Evolutionary conservation across 1,140 invertebrate genomes (phyloP).

Genomic region (Drosophila mauritiana): DNA sequence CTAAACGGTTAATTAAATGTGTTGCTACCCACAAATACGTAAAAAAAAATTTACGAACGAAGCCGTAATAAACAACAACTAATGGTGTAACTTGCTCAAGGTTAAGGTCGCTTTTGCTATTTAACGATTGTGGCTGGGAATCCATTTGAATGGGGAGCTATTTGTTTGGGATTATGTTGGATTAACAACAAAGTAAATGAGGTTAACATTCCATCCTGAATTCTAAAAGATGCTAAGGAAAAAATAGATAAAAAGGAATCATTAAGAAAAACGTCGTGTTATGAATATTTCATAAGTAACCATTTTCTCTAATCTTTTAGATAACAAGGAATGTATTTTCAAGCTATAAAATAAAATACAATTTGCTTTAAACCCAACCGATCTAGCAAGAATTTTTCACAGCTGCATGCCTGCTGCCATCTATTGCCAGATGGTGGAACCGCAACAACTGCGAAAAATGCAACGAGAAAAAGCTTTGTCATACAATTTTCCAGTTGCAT

Average conservation of each 20-base stretch:
- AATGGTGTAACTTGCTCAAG: constrained; percentile 46
- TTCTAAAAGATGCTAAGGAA: no score
- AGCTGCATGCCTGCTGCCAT: neutral
- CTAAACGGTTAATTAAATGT: constrained; percentile 56
- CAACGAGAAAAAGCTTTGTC: constrained; percentile 16
- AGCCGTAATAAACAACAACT: constrained; percentile 46
- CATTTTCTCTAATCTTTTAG: no score
- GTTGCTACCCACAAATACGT: constrained; percentile 30
- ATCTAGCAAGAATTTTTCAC: no score
- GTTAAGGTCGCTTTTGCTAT: constrained; percentile 44
- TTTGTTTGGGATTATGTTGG: constrained; percentile 20
- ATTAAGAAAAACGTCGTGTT: no score
- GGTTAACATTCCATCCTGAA: neutral
- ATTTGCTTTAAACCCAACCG: no score
- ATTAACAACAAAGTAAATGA: neutral
- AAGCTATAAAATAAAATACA: no score
- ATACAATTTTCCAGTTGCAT: constrained; percentile 26
- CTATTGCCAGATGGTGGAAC: neutral
- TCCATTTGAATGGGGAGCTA: constrained; percentile 5
- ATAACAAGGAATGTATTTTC: no score
- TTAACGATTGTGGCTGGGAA: constrained; percentile 6
- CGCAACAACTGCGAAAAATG: neutral
- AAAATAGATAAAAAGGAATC: no score
- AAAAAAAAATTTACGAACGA: constrained; percentile 2
- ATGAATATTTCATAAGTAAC: no score